Percentiles rank a stretch among this genome's conserved stretches.
phyloP scores from a whole-genome alignment of 2,113 vertebrate species.

The Apodemus speciosus region DNA sequence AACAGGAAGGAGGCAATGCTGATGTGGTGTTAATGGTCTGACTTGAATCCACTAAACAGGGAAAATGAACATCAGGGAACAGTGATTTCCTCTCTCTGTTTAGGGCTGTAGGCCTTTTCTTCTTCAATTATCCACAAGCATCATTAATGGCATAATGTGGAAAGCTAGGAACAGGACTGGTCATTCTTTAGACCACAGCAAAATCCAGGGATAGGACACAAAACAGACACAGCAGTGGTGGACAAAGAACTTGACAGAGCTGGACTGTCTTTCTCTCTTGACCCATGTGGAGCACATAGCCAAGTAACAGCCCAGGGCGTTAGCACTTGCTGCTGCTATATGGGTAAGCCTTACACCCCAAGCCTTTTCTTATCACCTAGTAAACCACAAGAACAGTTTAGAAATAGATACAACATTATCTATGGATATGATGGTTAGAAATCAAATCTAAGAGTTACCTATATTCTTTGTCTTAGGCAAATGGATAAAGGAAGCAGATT shows the following conservation, averaged over 20 bases:
- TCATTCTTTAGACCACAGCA: background rate
- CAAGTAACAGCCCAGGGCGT: background rate
- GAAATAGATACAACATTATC: background rate
- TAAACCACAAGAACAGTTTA: slow-evolving; percentile 37
- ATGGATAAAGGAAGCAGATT: background rate
- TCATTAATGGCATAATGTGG: background rate
- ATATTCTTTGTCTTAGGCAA: background rate
- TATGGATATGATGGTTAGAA: background rate
- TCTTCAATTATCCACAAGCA: background rate
- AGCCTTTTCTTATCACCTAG: background rate
- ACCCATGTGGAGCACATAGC: slow-evolving; percentile 50
- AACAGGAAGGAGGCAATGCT: background rate
- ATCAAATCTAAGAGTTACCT: background rate
- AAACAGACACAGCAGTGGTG: background rate
- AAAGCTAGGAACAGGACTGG: slow-evolving; percentile 14
- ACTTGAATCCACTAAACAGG: slow-evolving; percentile 38
- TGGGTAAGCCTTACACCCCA: background rate
- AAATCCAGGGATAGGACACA: background rate
- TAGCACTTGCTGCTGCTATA: slow-evolving; percentile 34
- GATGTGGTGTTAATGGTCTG: no score
- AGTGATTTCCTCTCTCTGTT: background rate
- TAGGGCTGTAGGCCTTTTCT: background rate
- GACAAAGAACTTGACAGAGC: background rate
- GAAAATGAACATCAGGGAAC: slow-evolving; percentile 41
- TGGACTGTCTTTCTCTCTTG: slow-evolving; percentile 33